Conservation (phyloP, 2,797 vertebrate species). For the Manis javanica region DNA sequence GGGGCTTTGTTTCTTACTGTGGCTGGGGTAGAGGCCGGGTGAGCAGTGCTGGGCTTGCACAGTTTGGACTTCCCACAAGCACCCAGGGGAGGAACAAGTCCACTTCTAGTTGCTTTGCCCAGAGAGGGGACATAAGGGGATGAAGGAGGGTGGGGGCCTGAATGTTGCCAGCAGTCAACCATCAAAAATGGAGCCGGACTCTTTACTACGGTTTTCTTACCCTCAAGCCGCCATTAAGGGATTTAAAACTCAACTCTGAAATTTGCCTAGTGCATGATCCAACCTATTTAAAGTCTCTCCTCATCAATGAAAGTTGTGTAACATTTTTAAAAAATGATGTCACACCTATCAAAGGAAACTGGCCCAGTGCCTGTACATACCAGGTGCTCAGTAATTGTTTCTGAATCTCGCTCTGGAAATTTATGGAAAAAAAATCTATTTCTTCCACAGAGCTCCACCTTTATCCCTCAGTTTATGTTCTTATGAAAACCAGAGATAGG, state of each 20-base stretch:
- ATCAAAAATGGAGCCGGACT: neutral
- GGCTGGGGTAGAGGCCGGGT: neutral
- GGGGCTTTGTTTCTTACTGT: neutral
- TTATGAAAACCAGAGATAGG: neutral
- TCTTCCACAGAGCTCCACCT: neutral
- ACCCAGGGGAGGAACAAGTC: neutral
- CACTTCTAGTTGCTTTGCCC: neutral
- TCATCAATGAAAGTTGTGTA: neutral
- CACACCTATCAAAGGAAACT: constrained; percentile 1
- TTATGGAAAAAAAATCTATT: neutral
- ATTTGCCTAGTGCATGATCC: neutral
- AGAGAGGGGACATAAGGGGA: neutral
- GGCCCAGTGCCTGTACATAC: neutral
- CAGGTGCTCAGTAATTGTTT: neutral
- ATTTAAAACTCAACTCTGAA: neutral
- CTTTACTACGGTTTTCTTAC: neutral
- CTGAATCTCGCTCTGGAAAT: constrained; percentile 11
- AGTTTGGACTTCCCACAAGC: neutral
- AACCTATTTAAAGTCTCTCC: neutral
- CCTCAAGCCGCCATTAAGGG: neutral
- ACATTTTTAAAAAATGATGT: neutral
- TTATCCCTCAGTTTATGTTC: neutral
- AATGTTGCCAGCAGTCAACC: neutral
- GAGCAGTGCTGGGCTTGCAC: neutral
- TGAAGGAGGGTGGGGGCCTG: too few relatives aligned